Evolutionary conservation across 92 coral and sea anemone genomes (phyloP).

Genomic region (Zoanthus sansibaricus): DNA sequence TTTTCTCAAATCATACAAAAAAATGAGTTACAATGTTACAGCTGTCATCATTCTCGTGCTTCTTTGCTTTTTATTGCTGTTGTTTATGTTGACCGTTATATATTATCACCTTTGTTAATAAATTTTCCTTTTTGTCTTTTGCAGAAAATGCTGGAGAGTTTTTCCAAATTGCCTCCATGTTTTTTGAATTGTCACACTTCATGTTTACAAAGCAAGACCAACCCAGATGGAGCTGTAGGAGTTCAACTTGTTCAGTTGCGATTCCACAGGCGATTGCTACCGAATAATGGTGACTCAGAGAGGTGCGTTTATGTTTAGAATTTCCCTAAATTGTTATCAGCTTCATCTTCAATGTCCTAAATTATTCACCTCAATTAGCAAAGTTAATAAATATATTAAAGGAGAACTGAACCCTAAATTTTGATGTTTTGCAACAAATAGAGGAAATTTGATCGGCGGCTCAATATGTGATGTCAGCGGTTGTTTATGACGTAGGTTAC

Average conservation of each 20-base stretch:
- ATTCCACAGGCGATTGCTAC: conserved; percentile 56
- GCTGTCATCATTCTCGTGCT: neutral
- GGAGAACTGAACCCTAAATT: no score
- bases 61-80: neutral
- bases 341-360: no score
- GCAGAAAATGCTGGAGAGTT: conserved; percentile 75
- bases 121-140: neutral
- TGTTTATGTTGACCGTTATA: neutral
- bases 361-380: no score
- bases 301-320: conserved; percentile 53
- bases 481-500: no score
- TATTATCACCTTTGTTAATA: no score
- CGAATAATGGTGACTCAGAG: conserved; percentile 62
- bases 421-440: no score
- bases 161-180: conserved; percentile 66
- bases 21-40: neutral
- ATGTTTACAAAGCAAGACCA: conserved; percentile 79
- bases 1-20: no score
- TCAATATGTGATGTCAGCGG: no score
- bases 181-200: conserved; percentile 71
- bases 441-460: no score
- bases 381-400: no score
- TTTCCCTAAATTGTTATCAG: no score
- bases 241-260: conserved; percentile 72
- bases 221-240: conserved; percentile 83